Conservation (phyloP, 2,113 vertebrate species). For the Phaetusa simplex region DNA sequence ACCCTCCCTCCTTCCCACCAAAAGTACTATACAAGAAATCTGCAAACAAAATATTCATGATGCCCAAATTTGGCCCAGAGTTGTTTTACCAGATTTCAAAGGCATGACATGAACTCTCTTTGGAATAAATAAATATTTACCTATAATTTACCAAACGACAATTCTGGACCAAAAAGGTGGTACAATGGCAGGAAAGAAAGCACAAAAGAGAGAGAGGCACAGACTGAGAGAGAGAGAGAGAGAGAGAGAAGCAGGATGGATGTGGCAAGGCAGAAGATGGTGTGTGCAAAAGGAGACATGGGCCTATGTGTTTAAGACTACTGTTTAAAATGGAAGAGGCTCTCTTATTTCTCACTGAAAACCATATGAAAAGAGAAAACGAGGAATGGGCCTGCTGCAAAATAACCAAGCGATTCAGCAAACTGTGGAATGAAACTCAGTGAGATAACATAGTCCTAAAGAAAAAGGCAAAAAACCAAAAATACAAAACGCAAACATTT, state of each 20-base stretch:
- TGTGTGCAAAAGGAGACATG: conserved; percentile 56
- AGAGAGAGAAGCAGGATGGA: conserved; percentile 25
- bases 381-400: conserved; percentile 72
- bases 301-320: conserved; percentile 53
- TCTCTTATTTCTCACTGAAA: conserved; percentile 74
- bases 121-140: conserved; percentile 38
- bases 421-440: conserved; percentile 74
- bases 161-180: conserved; percentile 76
- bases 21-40: conserved; percentile 56
- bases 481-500: conserved; percentile 72
- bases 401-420: conserved; percentile 72
- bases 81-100: conserved; percentile 61
- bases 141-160: conserved; percentile 57
- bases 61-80: conserved; percentile 77
- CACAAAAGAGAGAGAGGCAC: conserved; percentile 16
- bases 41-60: conserved; percentile 61
- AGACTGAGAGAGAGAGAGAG: background rate
- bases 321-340: conserved; percentile 66
- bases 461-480: conserved; percentile 70
- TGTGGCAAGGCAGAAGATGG: conserved; percentile 48
- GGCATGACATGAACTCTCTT: background rate
- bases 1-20: conserved; percentile 54
- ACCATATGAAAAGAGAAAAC: conserved; percentile 66
- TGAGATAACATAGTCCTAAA: conserved; percentile 71
- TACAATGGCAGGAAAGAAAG: conserved; percentile 49